phyloP scores from a whole-genome alignment of 2,797 vertebrate species.

The Chloroceryle inda region DNA sequence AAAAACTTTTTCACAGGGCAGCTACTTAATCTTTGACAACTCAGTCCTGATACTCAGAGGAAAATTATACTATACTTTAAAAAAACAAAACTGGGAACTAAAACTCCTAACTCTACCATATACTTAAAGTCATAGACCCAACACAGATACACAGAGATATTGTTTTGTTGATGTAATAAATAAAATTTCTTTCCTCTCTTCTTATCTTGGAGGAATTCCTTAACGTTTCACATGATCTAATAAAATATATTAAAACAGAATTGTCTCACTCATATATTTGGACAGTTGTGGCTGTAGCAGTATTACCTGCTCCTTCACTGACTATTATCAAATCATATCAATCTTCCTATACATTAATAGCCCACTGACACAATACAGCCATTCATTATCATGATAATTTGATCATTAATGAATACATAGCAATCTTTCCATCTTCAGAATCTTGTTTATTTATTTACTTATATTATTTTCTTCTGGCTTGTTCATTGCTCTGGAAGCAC shows the following conservation, averaged over 20 bases:
- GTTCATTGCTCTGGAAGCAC: neutral
- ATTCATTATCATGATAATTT: neutral
- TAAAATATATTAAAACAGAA: neutral
- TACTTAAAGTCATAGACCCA: neutral
- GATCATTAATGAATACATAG: neutral
- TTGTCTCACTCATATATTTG: neutral
- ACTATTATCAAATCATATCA: neutral
- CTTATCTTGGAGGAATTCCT: neutral
- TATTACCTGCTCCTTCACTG: neutral
- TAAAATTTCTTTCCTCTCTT: neutral
- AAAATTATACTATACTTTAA: neutral
- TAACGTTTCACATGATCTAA: neutral
- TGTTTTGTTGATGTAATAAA: neutral
- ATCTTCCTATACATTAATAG: neutral
- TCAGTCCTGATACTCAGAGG: neutral
- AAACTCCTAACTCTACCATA: neutral
- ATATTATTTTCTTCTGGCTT: neutral
- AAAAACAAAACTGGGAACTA: slow-evolving; percentile 11
- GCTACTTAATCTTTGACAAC: neutral
- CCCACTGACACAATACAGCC: fast-evolving
- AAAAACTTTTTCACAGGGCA: neutral
- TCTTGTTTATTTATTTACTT: too few relatives aligned
- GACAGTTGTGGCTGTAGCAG: neutral
- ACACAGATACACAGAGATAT: neutral
- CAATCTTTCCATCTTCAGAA: neutral